phyloP scores from a whole-genome alignment of 2,797 vertebrate genomes.

The Atherinosoma microstoma region DNA sequence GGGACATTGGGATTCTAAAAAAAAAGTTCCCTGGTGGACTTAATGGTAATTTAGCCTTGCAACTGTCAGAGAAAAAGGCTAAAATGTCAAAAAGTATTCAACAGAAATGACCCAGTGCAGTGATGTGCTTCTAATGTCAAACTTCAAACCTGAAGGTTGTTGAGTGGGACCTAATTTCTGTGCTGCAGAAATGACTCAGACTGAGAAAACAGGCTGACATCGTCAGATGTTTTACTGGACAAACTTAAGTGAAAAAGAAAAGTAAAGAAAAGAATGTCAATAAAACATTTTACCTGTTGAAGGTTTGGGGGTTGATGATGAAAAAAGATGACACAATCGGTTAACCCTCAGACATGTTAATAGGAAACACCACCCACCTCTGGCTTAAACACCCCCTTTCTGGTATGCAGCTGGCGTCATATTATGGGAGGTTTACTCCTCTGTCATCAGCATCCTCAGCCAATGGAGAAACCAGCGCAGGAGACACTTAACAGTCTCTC shows the following conservation, averaged over 20 bases:
- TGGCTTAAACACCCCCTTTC: background rate
- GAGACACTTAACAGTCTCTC: conserved; percentile 44
- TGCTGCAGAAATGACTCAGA: conserved; percentile 9
- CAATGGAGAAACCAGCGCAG: conserved; percentile 49
- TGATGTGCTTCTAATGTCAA: background rate
- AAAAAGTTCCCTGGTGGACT: background rate
- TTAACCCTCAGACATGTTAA: background rate
- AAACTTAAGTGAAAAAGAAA: background rate
- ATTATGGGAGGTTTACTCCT: background rate
- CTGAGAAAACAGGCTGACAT: background rate
- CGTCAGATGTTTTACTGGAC: background rate
- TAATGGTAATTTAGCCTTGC: background rate
- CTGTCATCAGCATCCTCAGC: conserved; percentile 53
- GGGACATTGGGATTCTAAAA: background rate
- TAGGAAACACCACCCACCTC: background rate
- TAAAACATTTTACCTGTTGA: background rate
- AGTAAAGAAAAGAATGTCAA: background rate
- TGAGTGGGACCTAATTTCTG: background rate
- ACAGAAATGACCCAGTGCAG: background rate
- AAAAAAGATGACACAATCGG: background rate
- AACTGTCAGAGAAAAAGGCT: background rate
- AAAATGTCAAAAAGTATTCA: background rate
- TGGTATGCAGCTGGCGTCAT: conserved; percentile 12
- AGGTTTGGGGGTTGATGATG: background rate
- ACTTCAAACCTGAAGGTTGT: conserved; percentile 3